Evolutionary conservation across 2,797 vertebrate species (phyloP).

Genomic region (Sebastes itinus): DNA sequence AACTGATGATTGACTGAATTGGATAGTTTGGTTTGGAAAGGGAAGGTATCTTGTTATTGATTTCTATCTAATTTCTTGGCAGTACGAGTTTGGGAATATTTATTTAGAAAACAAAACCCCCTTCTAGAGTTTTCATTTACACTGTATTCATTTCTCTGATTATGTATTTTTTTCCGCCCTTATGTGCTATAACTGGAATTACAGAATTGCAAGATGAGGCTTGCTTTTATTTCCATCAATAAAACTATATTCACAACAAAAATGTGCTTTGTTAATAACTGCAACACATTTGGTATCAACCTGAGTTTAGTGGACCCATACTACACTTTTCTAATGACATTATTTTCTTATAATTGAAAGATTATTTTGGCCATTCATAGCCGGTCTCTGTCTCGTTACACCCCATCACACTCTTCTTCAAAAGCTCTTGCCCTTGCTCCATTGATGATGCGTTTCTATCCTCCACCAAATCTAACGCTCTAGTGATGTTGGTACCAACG

Average conservation of each 20-base stretch:
- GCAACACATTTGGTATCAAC: background rate
- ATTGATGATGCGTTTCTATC: slow-evolving; percentile 51
- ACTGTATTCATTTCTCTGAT: background rate
- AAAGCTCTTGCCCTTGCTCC: slow-evolving; percentile 38
- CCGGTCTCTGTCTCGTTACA: slow-evolving; percentile 17
- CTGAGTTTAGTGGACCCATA: background rate
- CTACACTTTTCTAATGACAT: slow-evolving; percentile 8
- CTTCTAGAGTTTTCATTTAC: background rate
- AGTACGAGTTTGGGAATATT: background rate
- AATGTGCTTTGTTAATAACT: background rate
- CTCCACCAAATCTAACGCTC: slow-evolving; percentile 71
- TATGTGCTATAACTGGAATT: slow-evolving; percentile 12
- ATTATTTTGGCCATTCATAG: slow-evolving; percentile 25
- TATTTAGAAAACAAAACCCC: background rate
- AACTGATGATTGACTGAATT: background rate
- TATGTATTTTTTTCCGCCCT: background rate
- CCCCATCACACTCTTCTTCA: slow-evolving; percentile 18
- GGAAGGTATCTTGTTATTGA: slow-evolving; percentile 9
- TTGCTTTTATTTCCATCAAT: slow-evolving; percentile 44
- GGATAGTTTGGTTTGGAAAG: slow-evolving; percentile 8
- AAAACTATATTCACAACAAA: slow-evolving; percentile 42
- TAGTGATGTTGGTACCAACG: slow-evolving; percentile 44
- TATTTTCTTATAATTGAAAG: slow-evolving; percentile 29
- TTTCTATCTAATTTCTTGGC: background rate
- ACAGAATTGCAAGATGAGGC: slow-evolving; percentile 6